Evolutionary conservation across 2,113 vertebrate species (phyloP), one percentile per base, ranked within the genome.

Genomic region (Mus pahari): DNA sequence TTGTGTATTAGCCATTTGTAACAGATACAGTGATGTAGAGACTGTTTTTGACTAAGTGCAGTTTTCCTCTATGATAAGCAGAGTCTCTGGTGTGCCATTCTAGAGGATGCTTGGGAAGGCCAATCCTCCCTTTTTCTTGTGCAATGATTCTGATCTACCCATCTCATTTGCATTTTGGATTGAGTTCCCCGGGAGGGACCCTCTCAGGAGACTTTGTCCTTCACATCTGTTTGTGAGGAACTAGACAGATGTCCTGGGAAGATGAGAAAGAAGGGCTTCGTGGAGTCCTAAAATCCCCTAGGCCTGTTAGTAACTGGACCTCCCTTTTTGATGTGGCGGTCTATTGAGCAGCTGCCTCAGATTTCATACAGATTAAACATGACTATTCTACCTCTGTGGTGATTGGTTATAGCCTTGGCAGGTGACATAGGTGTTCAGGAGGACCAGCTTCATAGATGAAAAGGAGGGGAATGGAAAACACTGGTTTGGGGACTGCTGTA

Each of bases 271-370:
- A 90, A 88, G 84, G 92, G 39, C 53, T 64, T 73, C 11, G 39
- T 68, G 68, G 48, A 53, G 81, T 92, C 48, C 12, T 78, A 3
- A 16, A 64, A 19, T 81, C 42, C 36, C 36, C 3, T 62, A 64
- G 74, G 50, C 26, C 81, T n/a, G 58, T 92, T 93, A 92, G 93
- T 97, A 96, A 93, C 42, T 93, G 73, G 64, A 1, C 94, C 66
- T 94, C 50, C 14, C 31, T 93, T 84, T 83, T 64, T 92, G 36
- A 86, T 71, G 48, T 64, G 12, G 48, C 78, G 50, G n/a, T 89
- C 73, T 89, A 7, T 55, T 83, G 73, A 79, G 53, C 64, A 86
- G 84, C 73, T 95, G 78, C 26, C 24, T 93, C 68, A 89, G 50
- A 92, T 79, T 93, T 66, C 33, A 45, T 93, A 87, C 82, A 64